Base-by-base conservation (phyloP, 2,797 vertebrate genomes). In the Acestrorhynchus altus region DNA sequence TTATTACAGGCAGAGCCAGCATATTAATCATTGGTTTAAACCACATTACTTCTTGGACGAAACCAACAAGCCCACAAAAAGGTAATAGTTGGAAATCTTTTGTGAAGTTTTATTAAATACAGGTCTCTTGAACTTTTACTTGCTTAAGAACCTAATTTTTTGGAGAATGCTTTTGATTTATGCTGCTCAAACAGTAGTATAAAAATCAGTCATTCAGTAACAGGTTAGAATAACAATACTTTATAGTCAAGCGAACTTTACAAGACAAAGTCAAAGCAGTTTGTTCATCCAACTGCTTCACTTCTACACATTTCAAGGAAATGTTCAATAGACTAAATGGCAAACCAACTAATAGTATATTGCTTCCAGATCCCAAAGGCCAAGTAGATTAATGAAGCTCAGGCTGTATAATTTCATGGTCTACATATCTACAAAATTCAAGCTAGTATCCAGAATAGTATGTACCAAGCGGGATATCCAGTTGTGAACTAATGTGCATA, bases 1-100 rank as follows among this genome's bases (percentile, higher is more conserved):
- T 90, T 89, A 83, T 81, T 83, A 66, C 87, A 88, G 86, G 87
- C 85, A 59, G 76, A n/a, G 77, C 72, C 9, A 69, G 42, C 68
- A 65, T 42, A 72, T 72, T 42, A 12, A 77, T 74, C 57, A 44
- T 54, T 20, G 35, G 13, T 13, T 39, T 40, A 0, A 65, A 75
- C 40, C 49, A 26, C 57, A 56, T 1, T n/a, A 20, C 44, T 64
- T 22, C 44, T 31, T 20, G 24, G 18, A 68, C 51, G 63, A 68
- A 61, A 15, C 11, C 2, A 46, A 24, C 20, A 24, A 40, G 13
- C 26, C 20, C 20, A 65, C 42, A 20, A 65, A 16, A 24, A 67
- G 8, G 44, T 16, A 31, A 39, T 42, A n/a, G 20, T 40, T 63
- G 18, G 35, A 60, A 18, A 65, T 46, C 20, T 65, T 46, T 8